phyloP scores from a whole-genome alignment of 2,113 vertebrate species.

The Thermophis baileyi region DNA sequence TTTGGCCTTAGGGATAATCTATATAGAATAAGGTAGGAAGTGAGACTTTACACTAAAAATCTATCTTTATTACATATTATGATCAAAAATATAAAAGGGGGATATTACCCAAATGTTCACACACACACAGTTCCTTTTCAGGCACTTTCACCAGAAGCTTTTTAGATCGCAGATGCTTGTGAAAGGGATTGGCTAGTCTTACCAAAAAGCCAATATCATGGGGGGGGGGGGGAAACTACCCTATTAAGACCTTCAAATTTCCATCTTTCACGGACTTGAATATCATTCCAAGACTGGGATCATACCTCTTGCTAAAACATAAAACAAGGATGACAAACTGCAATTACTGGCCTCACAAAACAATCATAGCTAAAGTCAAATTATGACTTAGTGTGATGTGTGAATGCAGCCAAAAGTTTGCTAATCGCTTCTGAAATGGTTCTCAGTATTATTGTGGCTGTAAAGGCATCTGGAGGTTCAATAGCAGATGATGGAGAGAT shows the following conservation, averaged over 20 bases:
- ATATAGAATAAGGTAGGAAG: neutral
- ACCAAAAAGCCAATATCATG: neutral
- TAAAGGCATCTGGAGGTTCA: neutral
- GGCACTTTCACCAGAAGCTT: neutral
- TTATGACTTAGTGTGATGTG: neutral
- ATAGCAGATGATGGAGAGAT: neutral
- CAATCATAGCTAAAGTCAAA: neutral
- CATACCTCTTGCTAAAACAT: neutral
- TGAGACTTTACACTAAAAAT: neutral
- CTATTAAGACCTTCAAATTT: neutral
- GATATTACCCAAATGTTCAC: too few relatives aligned
- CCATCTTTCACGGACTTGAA: neutral
- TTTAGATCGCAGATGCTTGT: neutral
- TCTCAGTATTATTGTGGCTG: neutral
- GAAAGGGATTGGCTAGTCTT: neutral
- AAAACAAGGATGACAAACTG: neutral
- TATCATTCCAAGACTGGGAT: neutral
- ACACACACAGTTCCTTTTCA: neutral
- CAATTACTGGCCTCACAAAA: neutral
- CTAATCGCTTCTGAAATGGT: neutral
- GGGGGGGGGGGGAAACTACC: neutral
- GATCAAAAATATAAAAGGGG: neutral
- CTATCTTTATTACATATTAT: too few relatives aligned
- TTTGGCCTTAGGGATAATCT: neutral
- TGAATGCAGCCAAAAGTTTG: neutral